Base-by-base conservation (phyloP, 2,113 vertebrate species). In the Phalacrocorax pelagicus region DNA sequence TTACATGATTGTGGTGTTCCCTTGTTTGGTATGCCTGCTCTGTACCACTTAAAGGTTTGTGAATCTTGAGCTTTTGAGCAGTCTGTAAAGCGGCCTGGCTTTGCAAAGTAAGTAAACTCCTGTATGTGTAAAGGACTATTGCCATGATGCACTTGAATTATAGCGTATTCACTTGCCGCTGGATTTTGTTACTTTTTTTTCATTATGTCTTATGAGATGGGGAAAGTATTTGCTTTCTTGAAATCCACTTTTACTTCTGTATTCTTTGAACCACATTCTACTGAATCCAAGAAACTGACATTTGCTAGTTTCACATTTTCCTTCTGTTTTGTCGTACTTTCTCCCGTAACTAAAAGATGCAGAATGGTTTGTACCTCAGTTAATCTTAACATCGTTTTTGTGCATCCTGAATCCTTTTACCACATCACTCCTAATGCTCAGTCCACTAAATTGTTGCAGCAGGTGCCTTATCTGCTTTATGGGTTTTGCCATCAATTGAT, bases 191-290 rank as follows among this genome's bases (percentile, higher is more conserved):
- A 66, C 49, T 92, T 54, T 69, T 92, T 96, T 96, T 87, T 91
- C 47, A 32, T 89, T 91, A n/a, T 79, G 49, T 84, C 32, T 96
- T 93, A 88, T 5, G 80, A 93, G 71, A 92, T 86, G 85, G 20
- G 83, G 92, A 86, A 96, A 85, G 69, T 92, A 84, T 81, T 92
- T 94, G 75, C 84, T 88, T 96, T 97, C 86, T 92, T 90, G 81
- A 96, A 93, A 71, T 94, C 88, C 40, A n/a, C 52, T 96, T 96
- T 90, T 88, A 46, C 72, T 95, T 85, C 47, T 83, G 49, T 94
- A 9, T 79, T 88, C 63, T 92, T 79, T 91, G 80, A 91, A 92
- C n/a, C 55, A 81, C 74, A 59, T 80, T 88, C 52, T 90, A 57
- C 49, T 47, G 55, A 84, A 66, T 92, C 38, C 80, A 86, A 78